A percentile compares a stretch with the other conserved stretches of the same genome.
phyloP scores from a whole-genome alignment of 2,888 invertebrate species.

The Neria commutata region DNA sequence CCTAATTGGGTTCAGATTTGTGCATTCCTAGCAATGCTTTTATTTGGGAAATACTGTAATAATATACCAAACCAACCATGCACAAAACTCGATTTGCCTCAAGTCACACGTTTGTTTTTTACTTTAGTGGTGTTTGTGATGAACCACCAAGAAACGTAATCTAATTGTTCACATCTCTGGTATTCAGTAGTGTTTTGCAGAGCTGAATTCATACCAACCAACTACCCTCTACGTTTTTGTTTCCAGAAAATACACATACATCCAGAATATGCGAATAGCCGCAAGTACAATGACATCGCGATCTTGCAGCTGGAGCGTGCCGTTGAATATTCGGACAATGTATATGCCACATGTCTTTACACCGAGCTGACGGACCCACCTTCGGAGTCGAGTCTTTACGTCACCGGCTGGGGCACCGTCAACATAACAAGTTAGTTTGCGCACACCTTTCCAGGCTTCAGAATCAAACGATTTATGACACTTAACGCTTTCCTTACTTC shows the following conservation, averaged over 20 bases:
- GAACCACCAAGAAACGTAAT: too few species aligned
- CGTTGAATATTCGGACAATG: slow-evolving; percentile 24
- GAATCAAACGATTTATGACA: background rate
- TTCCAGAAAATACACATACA: slow-evolving; percentile 45
- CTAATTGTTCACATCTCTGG: too few species aligned
- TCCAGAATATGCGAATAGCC: slow-evolving; percentile 39
- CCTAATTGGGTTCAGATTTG: too few species aligned
- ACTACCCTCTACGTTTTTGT: background rate
- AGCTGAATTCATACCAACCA: too few species aligned
- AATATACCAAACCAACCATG: too few species aligned
- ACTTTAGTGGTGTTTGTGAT: too few species aligned
- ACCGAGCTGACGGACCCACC: slow-evolving; percentile 42
- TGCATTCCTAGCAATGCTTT: background rate
- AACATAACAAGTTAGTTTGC: slow-evolving; percentile 47
- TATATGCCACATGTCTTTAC: slow-evolving; percentile 47
- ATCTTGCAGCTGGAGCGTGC: slow-evolving; percentile 41
- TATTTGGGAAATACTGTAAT: too few species aligned
- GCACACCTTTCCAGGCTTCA: background rate
- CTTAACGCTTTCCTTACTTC: background rate
- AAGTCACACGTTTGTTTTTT: too few species aligned
- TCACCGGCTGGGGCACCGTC: slow-evolving; percentile 54
- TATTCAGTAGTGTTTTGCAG: too few species aligned
- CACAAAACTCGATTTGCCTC: too few species aligned
- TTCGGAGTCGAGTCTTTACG: slow-evolving; percentile 34
- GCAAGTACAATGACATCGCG: slow-evolving; percentile 52